Evolutionary conservation across 2,888 invertebrate species (phyloP).

Genomic region (Drosophila buzzatii): DNA sequence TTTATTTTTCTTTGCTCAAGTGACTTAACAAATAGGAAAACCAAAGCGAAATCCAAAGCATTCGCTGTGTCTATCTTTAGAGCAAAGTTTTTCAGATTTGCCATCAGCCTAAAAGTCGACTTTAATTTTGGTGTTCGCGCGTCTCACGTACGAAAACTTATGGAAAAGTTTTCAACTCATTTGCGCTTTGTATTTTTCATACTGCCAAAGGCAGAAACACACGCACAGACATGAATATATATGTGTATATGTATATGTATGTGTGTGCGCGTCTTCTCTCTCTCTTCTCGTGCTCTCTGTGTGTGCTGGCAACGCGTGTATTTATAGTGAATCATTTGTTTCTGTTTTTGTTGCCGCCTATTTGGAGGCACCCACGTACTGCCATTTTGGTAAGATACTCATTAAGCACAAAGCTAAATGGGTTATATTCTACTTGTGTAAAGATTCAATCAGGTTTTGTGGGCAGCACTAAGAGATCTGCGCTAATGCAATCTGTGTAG

Average conservation of each 20-base stretch:
- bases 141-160: slow-evolving; percentile 62
- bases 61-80: slow-evolving; percentile 41
- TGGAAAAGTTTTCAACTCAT: slow-evolving; percentile 80
- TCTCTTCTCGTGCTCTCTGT: background rate
- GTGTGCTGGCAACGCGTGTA: slow-evolving; percentile 40
- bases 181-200: slow-evolving; percentile 74
- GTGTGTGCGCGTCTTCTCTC: no score
- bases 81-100: slow-evolving; percentile 59
- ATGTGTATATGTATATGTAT: slow-evolving; percentile 19
- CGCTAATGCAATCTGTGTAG: background rate
- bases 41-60: background rate
- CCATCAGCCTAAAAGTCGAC: slow-evolving; percentile 59
- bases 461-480: background rate
- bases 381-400: slow-evolving; percentile 14
- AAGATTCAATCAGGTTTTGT: background rate
- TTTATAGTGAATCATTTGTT: slow-evolving; percentile 75
- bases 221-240: slow-evolving; percentile 13
- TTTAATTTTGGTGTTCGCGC: slow-evolving; percentile 58
- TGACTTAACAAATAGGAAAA: slow-evolving; percentile 22
- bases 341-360: slow-evolving; percentile 58
- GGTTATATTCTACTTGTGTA: background rate
- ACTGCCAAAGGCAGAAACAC: slow-evolving; percentile 51
- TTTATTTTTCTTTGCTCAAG: slow-evolving; percentile 28
- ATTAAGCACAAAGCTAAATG: background rate
- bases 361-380: slow-evolving; percentile 41